Base-by-base conservation (phyloP, 2,888 invertebrate species). In the Myathropa florea region DNA sequence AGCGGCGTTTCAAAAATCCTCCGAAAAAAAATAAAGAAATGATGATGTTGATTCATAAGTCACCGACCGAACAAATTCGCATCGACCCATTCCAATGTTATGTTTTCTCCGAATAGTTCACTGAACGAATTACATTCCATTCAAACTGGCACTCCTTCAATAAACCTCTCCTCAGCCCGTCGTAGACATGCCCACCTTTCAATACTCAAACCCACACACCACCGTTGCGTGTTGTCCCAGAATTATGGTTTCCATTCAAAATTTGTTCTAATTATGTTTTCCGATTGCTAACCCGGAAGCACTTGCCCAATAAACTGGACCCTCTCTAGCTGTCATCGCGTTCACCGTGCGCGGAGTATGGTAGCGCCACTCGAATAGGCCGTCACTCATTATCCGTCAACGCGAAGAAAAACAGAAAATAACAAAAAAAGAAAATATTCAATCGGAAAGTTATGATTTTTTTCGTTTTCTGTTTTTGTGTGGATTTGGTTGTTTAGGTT, bases 201-300 rank as follows among this genome's bases (percentile, higher is more conserved):
- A 4, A 26, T 7, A 10, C 39, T 33, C 21, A 7, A 9, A 26
- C 14, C n/a, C 14, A 57, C 55, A n/a, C 61, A 39, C 23, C 26
- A 39, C 26, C 18, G 46, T 63, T 46, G 78, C 78, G 71, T 79
- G 78, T 24, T 64, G 14, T 26, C 12, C 21, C 46, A 24, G 57
- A 63, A 71, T 79, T 79, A 77, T 83, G 39, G n/a, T n/a, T 75
- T 84, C 60, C 55, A 75, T 30, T 59, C 53, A 30, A 80, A 80
- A 70, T 81, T 64, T 63, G 55, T 57, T 76, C 76, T 59, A 72
- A 84, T 76, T 81, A 84, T 72, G 46, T 65, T 72, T 84, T 84
- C 84, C 84, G 81, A 84, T 81, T 60, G 71, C 55, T 14, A 67
- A 55, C 46, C 36, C 76, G 81, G 76, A 71, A 71, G 60, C 60